Evolutionary conservation across 1,140 invertebrate genomes (phyloP).

Genomic region (Lepidurus apus): DNA sequence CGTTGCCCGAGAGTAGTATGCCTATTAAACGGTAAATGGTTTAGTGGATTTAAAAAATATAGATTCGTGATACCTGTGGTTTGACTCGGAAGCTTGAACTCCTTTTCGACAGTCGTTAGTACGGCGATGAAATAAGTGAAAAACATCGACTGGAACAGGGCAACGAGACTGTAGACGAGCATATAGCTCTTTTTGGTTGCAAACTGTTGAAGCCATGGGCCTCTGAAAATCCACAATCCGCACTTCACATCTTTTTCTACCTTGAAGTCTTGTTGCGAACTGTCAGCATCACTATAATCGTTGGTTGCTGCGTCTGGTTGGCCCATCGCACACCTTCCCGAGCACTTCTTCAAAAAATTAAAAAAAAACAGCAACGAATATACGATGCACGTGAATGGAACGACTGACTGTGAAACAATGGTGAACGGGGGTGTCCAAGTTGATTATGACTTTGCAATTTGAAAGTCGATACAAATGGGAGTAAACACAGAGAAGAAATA

Average conservation of each 20-base stretch:
- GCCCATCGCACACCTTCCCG: background rate
- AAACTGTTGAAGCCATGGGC: slow-evolving; percentile 58
- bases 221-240: slow-evolving; percentile 56
- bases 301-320: background rate
- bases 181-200: slow-evolving; percentile 71
- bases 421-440: no score
- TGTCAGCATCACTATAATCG: background rate
- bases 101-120: slow-evolving; percentile 71
- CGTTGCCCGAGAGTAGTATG: slow-evolving; percentile 62
- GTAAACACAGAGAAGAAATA: no score
- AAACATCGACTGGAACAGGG: slow-evolving; percentile 65
- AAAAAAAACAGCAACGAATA: no score
- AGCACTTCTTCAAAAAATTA: no score
- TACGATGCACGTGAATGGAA: no score
- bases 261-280: background rate
- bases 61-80: slow-evolving; percentile 55
- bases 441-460: no score
- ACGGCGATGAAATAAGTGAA: slow-evolving; percentile 71
- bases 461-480: no score
- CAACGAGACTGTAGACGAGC: slow-evolving; percentile 63
- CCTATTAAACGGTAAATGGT: slow-evolving; percentile 46
- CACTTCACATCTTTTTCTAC: slow-evolving; percentile 45
- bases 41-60: slow-evolving; percentile 19
- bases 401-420: no score
- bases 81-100: slow-evolving; percentile 70